Evolutionary conservation across 2,888 invertebrate genomes (phyloP).

Genomic region (Nymphalis c-album): DNA sequence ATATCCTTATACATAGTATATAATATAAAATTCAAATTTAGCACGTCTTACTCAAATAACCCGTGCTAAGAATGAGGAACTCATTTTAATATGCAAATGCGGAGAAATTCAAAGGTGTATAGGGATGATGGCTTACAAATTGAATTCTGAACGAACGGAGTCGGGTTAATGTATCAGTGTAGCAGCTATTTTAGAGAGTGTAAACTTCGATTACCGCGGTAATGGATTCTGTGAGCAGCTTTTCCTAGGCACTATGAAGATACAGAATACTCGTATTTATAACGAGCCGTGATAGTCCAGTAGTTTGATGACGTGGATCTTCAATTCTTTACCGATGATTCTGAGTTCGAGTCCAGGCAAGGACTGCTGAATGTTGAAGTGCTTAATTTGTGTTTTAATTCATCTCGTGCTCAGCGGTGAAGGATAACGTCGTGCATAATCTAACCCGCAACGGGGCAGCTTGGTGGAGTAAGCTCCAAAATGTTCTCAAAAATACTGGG

Average conservation of each 20-base stretch:
- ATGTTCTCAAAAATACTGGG: too few species aligned
- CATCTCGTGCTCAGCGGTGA: too few species aligned
- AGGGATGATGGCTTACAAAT: constrained; percentile 52
- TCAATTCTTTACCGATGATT: too few species aligned
- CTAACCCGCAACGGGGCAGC: too few species aligned
- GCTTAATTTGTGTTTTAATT: too few species aligned
- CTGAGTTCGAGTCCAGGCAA: too few species aligned
- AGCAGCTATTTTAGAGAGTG: constrained; percentile 34
- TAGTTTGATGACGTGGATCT: too few species aligned
- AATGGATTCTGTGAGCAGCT: constrained; percentile 36
- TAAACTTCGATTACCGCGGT: constrained; percentile 32
- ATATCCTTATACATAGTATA: neutral
- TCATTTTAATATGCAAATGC: constrained; percentile 65
- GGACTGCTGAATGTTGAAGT: too few species aligned
- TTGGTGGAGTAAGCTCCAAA: too few species aligned
- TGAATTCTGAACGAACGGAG: constrained; percentile 35
- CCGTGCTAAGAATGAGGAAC: constrained; percentile 42
- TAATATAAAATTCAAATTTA: constrained; percentile 33
- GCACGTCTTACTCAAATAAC: constrained; percentile 38
- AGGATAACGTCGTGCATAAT: too few species aligned
- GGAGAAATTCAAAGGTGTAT: constrained; percentile 48
- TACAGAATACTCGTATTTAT: too few species aligned
- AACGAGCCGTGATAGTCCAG: too few species aligned
- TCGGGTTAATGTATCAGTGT: constrained; percentile 32
- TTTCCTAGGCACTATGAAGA: constrained; percentile 11